Percentiles rank a stretch among this genome's conserved stretches.
Conservation (phyloP, 1,140 invertebrate species). For the Holcopasites calliopsidis region DNA sequence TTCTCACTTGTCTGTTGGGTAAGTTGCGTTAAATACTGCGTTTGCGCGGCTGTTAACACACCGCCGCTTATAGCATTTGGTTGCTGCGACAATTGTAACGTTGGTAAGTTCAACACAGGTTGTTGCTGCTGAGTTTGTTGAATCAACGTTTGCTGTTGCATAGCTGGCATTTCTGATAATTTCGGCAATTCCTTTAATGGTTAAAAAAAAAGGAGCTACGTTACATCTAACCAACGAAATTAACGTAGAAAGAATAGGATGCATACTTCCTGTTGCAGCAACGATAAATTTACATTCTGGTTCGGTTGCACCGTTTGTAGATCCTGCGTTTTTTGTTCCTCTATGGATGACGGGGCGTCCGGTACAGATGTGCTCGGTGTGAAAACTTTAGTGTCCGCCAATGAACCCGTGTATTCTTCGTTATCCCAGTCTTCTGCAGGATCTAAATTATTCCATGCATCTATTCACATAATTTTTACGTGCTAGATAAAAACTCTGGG, state of each 20-base stretch:
- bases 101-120: constrained; percentile 66
- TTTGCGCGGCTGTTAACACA: constrained; percentile 84
- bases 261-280: constrained; percentile 66
- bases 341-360: constrained; percentile 65
- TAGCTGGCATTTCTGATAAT: constrained; percentile 65
- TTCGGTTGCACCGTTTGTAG: constrained; percentile 59
- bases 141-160: constrained; percentile 66
- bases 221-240: neutral
- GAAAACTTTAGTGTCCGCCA: constrained; percentile 97
- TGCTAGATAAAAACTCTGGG: neutral
- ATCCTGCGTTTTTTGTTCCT: constrained; percentile 68
- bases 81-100: constrained; percentile 77
- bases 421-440: constrained; percentile 95
- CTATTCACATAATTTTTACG: constrained; percentile 70
- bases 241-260: constrained; percentile 4
- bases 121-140: constrained; percentile 71
- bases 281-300: constrained; percentile 61
- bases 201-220: constrained; percentile 9
- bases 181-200: constrained; percentile 68
- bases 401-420: constrained; percentile 95
- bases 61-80: constrained; percentile 71
- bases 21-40: constrained; percentile 85
- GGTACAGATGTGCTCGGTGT: constrained; percentile 84
- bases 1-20: constrained; percentile 85
- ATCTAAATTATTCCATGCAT: constrained; percentile 84